Percentiles rank a stretch among this genome's conserved stretches.
Conservation (phyloP, 1,140 invertebrate species). For the Triops longicaudatus region DNA sequence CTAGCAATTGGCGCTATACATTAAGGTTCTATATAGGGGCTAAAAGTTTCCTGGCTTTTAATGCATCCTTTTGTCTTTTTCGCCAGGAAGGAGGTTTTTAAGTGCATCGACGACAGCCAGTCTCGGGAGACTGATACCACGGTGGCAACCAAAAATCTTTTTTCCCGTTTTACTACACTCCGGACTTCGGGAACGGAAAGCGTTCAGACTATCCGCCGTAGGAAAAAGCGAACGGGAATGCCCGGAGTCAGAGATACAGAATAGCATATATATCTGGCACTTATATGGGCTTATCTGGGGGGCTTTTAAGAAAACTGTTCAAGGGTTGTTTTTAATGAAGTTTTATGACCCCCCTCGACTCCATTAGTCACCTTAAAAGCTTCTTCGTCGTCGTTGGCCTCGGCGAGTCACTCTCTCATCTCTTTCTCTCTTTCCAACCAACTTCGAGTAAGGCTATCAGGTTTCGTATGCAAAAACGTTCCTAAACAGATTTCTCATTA, state of each 20-base stretch:
- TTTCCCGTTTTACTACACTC: not conserved
- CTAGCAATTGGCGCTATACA: not conserved
- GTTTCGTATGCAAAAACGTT: too few relatives aligned
- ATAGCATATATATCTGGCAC: not conserved
- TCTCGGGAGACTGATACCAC: not conserved
- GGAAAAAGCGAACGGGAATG: too few relatives aligned
- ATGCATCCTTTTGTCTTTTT: not conserved
- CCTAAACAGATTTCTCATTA: too few relatives aligned
- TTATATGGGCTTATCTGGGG: not conserved
- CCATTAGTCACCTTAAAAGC: slow-evolving; percentile 15
- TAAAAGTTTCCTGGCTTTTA: not conserved
- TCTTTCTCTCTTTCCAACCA: too few relatives aligned
- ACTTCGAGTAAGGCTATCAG: too few relatives aligned
- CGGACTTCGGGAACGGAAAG: not conserved
- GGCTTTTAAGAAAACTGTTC: not conserved
- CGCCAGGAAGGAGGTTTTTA: not conserved
- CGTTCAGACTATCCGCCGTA: not conserved
- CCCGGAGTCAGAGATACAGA: too few relatives aligned
- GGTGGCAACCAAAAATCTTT: not conserved
- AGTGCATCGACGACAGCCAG: not conserved
- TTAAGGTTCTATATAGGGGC: not conserved
- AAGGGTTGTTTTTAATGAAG: not conserved
- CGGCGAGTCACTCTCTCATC: too few relatives aligned
- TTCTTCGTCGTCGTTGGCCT: not conserved
- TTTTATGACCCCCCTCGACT: not conserved